Evolutionary conservation across 2,113 vertebrate species (phyloP), one percentile per base, ranked within the genome.

Genomic region (Rhagologus leucostigma): DNA sequence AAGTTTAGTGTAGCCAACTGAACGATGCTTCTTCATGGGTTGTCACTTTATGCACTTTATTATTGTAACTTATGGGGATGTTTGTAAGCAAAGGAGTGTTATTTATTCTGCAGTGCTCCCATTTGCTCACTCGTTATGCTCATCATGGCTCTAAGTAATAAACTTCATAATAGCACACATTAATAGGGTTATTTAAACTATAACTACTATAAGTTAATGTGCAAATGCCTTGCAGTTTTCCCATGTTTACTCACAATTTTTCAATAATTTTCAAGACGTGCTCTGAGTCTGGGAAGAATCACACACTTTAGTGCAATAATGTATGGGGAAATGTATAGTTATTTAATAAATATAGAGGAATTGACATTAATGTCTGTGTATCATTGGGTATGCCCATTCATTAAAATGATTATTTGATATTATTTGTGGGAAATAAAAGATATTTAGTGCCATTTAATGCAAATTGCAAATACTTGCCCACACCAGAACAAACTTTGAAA

Each of bases 161-260:
- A 96, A 96, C 87, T 93, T 95, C 63, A 33, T 79, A 95, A 88
- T 75, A 95, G 76, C 78, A 71, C 62, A 59, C 65, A 96, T 96
- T 97, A 96, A 97, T 97, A 90, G 79, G 80, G 53, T 96, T 96
- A 95, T 95, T 96, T 96, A 96, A 96, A 93, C 90, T 84, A 79
- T 80, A 95, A 91, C 70, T 82, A 39, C 77, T 84, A 37, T 60
- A 91, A 93, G 78, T 91, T 96, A 94, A 97, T 93, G 90, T 87
- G 76, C 50, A 90, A 97, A 95, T 84, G 71, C 46, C 49, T 95
- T 94, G 60, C 81, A 93, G 69, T 94, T 92, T 96, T 74, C 78
- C 84, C 59, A 55, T 73, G 86, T 96, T 97, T 93, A 90, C 92
- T 94, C 17, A 24, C 85, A 92, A 67, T 95, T 93, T 92, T 94